Base-by-base conservation (phyloP, 1,140 invertebrate species). In the Drosophila triauraria region DNA sequence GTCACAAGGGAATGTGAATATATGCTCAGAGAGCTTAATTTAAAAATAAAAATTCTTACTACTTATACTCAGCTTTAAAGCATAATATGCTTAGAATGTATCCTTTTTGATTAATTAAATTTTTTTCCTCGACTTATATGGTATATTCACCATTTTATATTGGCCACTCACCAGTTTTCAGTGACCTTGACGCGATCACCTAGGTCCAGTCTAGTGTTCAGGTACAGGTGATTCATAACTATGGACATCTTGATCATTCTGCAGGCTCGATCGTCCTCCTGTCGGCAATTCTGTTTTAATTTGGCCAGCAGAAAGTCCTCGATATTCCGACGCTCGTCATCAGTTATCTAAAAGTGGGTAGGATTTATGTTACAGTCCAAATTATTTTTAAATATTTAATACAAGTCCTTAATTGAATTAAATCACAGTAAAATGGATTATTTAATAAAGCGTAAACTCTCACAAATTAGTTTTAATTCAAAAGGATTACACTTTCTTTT, bases 141-240 rank as follows among this genome's bases (percentile, higher is more conserved):
- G 20, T 20, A 20, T 20, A 20, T 20, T 20, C 0, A 20, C 20
- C 20, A 20, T 20, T 20, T 20, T 20, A 20, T 20, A 20, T 20
- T 20, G 20, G 20, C 2, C 4, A 72, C 81, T 80, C 59, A 95
- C 94, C 95, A 95, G n/a, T 95, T 96, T 91, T 97, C 95, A 8
- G 95, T 95, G 51, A 97, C 96, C 91, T 96, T 95, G 47, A 97
- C 93, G 74, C 96, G 96, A 30, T 97, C 96, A 27, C 95, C 95
- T 5, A 96, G 86, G 81, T 96, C 96, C 75, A 97, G 94, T 50
- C 95, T 95, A 0, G 96, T 95, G 65, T 97, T 97, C 91, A 97
- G 96, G 86, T 97, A 93, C 80, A 97, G 94, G 54, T 95, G 94
- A 92, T 97, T 97, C 93, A 97, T 96, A 82, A 97, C 97, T 2